phyloP scores from a whole-genome alignment of 2,113 vertebrate genomes.

The Dipodomys merriami region DNA sequence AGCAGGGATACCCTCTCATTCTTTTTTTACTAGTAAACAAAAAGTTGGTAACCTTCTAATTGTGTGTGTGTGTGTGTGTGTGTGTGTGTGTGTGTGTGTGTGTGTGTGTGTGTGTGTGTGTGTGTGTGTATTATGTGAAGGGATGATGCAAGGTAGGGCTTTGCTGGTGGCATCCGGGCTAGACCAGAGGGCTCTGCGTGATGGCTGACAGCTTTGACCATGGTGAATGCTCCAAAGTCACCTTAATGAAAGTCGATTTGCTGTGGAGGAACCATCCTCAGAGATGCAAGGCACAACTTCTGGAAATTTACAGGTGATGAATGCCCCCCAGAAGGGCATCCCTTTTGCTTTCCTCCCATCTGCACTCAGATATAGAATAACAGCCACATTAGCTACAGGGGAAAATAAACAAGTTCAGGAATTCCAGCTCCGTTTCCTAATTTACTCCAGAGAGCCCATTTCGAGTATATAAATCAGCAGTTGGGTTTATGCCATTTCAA shows the following conservation, averaged over 20 bases:
- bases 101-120: not conserved
- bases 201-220: not conserved
- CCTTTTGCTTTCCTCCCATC: constrained; percentile 20
- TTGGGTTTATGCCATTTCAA: constrained; percentile 45
- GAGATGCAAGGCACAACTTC: not conserved
- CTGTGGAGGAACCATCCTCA: not conserved
- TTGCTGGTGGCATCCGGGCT: not conserved
- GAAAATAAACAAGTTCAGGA: constrained; percentile 55
- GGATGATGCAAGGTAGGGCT: too few relatives aligned
- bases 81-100: too few relatives aligned
- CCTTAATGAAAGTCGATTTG: not conserved
- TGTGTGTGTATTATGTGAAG: not conserved
- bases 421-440: constrained; percentile 61
- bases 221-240: not conserved
- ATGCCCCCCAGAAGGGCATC: not conserved
- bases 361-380: constrained; percentile 41
- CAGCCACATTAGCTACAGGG: constrained; percentile 16
- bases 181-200: not conserved
- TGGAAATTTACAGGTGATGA: constrained; percentile 52
- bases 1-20: not conserved
- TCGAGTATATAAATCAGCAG: constrained; percentile 56
- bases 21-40: not conserved
- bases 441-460: constrained; percentile 41
- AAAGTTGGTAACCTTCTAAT: not conserved
- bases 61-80: not conserved